phyloP scores from a whole-genome alignment of 2,113 vertebrate species.

The Mohoua ochrocephala region DNA sequence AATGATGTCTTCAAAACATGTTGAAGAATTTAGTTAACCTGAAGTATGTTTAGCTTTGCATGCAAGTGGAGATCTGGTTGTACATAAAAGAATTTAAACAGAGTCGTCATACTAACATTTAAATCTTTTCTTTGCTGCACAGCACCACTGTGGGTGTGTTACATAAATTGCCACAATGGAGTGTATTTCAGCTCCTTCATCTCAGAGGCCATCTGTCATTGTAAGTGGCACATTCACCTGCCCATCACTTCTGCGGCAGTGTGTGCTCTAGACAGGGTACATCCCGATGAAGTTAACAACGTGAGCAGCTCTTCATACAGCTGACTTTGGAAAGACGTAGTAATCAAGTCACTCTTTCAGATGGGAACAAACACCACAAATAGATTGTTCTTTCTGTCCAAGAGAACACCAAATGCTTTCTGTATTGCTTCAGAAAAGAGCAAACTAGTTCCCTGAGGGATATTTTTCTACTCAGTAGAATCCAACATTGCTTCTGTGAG shows the following conservation, averaged over 20 bases:
- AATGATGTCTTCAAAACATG: neutral
- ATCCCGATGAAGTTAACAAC: neutral
- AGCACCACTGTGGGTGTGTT: neutral
- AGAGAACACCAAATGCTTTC: conserved; percentile 7
- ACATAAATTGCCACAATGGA: conserved; percentile 37
- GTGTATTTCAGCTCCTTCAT: neutral
- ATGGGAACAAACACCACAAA: neutral
- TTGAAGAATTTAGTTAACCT: neutral
- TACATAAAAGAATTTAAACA: neutral
- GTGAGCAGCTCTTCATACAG: neutral
- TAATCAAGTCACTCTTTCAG: conserved; percentile 1
- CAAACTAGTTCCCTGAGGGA: neutral
- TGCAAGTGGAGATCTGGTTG: neutral
- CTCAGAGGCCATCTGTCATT: conserved; percentile 25
- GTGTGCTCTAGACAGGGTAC: neutral
- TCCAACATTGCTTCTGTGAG: neutral
- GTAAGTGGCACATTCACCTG: neutral
- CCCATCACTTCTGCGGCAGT: neutral
- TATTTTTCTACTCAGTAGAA: neutral
- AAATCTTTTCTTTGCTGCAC: neutral
- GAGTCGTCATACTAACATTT: neutral
- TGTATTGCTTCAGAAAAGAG: neutral
- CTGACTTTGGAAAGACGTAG: conserved; percentile 8
- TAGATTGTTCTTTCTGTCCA: neutral
- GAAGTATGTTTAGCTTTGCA: neutral